Evolutionary conservation across 2,797 vertebrate genomes (phyloP), one percentile per base, ranked within the genome.

Genomic region (Toxotes lorentzi): DNA sequence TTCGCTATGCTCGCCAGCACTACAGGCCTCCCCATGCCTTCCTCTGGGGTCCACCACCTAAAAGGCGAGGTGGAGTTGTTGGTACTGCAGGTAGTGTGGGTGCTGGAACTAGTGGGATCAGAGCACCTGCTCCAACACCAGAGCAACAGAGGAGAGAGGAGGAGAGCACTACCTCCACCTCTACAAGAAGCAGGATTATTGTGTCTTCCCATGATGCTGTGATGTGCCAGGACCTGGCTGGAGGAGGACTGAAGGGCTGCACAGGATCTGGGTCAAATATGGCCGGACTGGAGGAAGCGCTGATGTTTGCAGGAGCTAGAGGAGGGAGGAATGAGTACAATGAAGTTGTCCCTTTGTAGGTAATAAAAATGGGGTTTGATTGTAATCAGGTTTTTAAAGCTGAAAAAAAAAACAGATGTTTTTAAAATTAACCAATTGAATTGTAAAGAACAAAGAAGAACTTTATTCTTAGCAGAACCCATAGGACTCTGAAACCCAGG

Each of bases 1-100:
- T 99, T 8, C 96, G 97, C 16, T 99, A 96, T 68, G 97, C 98
- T 65, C 96, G 95, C 83, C 94, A 94, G 59, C 96, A 98, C 91
- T 99, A 99, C 84, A 94, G 68, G 0, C 98, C 98, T 0, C 90
- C 95, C 3, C 97, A 98, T 78, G 96, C 97, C 91, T 99, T 99
- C 89, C 96, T 99, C 88, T 99, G 98, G 98, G 97, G 98, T 2
- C 97, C 97, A 0, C 94, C 95, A 0, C 91, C 87, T 65, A 97
- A 94, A 75, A 94, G 89, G 58, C 73, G 86, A 93, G 95, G 94
- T 85, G 56, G 94, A 84, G 1, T 71, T 1, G 79, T 82, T 84
- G 3, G 90, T 35, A 64, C 6, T 64, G 71, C 94, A 68, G 57
- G 70, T 9, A 0, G 95, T 80, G 27, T 86, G 3, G 82, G 86